These are phyloP conservation scores for Thermophis baileyi DNA, from an alignment of 2,113 vertebrate genomes.

Conservation along the genomic window DNA sequence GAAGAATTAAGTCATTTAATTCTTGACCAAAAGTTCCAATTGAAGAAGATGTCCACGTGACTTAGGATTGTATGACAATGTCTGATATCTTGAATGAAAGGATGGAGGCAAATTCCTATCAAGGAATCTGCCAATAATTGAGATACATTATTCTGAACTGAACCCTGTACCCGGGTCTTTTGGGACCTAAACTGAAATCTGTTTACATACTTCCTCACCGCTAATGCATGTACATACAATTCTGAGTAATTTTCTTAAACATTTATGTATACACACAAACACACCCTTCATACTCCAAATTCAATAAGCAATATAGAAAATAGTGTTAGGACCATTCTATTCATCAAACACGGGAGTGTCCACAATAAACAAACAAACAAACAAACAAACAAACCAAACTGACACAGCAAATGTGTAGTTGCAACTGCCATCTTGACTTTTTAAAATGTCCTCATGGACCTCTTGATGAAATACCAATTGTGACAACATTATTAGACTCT, in stretches of 20 bases:
- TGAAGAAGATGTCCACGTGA: background rate
- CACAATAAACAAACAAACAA: background rate
- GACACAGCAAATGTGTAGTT: background rate
- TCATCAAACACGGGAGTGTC: constrained; percentile 47
- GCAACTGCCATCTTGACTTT: background rate
- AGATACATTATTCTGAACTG: background rate
- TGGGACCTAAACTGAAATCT: background rate
- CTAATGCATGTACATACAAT: background rate
- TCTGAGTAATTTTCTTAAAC: background rate
- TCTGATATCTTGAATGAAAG: background rate
- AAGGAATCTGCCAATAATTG: background rate
- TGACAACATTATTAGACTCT: constrained; percentile 61
- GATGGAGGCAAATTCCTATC: background rate
- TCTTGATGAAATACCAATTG: constrained; percentile 7
- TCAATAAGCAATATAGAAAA: constrained; percentile 69
- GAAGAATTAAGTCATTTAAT: background rate
- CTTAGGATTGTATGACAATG: background rate
- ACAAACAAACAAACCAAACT: background rate
- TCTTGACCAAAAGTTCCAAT: background rate
- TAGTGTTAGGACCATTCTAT: constrained; percentile 53
- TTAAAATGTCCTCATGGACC: background rate
- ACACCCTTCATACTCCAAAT: constrained; percentile 57
- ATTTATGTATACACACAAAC: background rate
- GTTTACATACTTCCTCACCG: background rate
- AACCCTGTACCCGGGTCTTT: background rate